phyloP scores from a whole-genome alignment of 1,140 invertebrate genomes.

The Drosophila sp. region DNA sequence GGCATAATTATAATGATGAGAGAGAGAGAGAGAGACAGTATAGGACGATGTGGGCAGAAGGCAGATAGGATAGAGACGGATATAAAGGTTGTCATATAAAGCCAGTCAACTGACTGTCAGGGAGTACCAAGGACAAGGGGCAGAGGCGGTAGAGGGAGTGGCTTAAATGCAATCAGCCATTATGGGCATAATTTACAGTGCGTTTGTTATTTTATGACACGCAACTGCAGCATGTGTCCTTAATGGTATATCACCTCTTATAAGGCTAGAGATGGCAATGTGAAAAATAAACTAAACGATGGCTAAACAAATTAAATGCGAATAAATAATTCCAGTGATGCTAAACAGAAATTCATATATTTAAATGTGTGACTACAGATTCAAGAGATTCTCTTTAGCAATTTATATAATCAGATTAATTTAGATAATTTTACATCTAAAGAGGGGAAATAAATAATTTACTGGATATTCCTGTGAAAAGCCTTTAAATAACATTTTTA shows the following conservation, averaged over 20 bases:
- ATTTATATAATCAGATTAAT: no score
- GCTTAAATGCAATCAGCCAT: constrained; percentile 74
- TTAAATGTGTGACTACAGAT: no score
- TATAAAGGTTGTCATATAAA: constrained; percentile 51
- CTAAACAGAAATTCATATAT: no score
- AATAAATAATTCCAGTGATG: no score
- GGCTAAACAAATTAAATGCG: not conserved
- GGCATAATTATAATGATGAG: constrained; percentile 68
- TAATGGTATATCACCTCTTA: constrained; percentile 46
- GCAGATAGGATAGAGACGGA: not conserved
- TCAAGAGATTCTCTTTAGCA: no score
- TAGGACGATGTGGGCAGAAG: constrained; percentile 14
- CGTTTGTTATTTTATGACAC: constrained; percentile 67
- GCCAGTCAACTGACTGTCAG: constrained; percentile 15
- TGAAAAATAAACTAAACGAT: not conserved
- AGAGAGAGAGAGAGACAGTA: constrained; percentile 24
- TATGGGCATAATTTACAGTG: constrained; percentile 77
- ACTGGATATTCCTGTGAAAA: no score
- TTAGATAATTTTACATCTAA: no score
- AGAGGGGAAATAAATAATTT: no score
- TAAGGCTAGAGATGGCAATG: constrained; percentile 7
- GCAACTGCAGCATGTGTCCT: constrained; percentile 71
- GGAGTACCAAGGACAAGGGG: not conserved
- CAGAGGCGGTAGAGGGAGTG: constrained; percentile 24
- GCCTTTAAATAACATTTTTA: no score